These are phyloP conservation scores for Nomada goodeniana DNA, from an alignment of 2,888 invertebrate genomes.

Conservation along the genomic window DNA sequence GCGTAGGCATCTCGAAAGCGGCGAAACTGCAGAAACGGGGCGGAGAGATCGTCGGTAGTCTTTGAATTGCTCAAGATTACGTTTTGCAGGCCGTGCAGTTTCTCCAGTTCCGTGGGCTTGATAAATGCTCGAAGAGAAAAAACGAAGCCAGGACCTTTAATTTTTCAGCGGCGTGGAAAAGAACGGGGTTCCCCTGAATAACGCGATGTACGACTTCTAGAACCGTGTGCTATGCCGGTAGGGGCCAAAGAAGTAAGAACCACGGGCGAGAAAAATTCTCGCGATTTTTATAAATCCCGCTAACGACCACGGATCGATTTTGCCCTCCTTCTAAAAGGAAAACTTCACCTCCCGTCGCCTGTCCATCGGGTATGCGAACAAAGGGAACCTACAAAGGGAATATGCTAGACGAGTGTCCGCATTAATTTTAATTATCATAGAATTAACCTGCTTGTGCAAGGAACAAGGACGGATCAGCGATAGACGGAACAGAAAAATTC, in stretches of 20 bases:
- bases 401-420: too few relatives aligned
- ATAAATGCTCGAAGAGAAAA: slow-evolving; percentile 77
- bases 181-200: slow-evolving; percentile 59
- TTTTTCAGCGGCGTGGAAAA: slow-evolving; percentile 72
- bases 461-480: slow-evolving; percentile 14
- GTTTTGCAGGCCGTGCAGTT: slow-evolving; percentile 79
- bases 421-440: too few relatives aligned
- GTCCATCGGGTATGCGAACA: background rate
- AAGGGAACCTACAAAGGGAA: background rate
- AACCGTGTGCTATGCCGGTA: slow-evolving; percentile 7
- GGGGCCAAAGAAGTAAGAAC: slow-evolving; percentile 30
- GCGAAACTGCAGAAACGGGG: slow-evolving; percentile 59
- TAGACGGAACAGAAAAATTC: slow-evolving; percentile 54
- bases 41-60: slow-evolving; percentile 72
- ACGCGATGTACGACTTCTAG: slow-evolving; percentile 42
- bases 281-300: slow-evolving; percentile 67
- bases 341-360: background rate
- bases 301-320: slow-evolving; percentile 72
- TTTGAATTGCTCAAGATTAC: slow-evolving; percentile 80
- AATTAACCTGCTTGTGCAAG: slow-evolving; percentile 9
- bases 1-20: slow-evolving; percentile 51
- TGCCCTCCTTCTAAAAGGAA: slow-evolving; percentile 24
- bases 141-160: slow-evolving; percentile 74
- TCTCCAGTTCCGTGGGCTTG: slow-evolving; percentile 73
- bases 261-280: slow-evolving; percentile 50